Evolutionary conservation across 2,888 invertebrate species (phyloP), one percentile per base, ranked within the genome.

Genomic region (Embidobia sp.): DNA sequence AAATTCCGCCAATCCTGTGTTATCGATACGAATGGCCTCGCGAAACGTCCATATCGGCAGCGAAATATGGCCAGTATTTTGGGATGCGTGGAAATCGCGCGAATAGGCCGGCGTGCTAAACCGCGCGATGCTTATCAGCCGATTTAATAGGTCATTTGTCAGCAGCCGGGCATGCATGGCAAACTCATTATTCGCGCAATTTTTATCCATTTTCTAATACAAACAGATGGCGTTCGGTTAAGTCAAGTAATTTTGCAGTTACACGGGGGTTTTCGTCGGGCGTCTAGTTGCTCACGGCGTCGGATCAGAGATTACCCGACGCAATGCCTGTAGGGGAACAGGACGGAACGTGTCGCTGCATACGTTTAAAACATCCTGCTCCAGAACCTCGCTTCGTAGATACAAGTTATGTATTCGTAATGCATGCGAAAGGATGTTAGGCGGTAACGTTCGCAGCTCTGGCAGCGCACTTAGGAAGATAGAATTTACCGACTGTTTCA

Each of bases 281-380:
- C n/a, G n/a, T n/a, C n/a, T n/a, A n/a, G n/a, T n/a, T n/a, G n/a
- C n/a, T n/a, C n/a, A n/a, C n/a, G n/a, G n/a, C 61, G 66, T 31
- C 33, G 70, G 83, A 82, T 81, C 83, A 80, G 80, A 82, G 85
- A 85, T 84, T 85, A 83, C 80, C 81, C 79, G 77, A 77, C 82
- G 82, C 78, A 81, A 79, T 79, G 81, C 79, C 78, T 79, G 79
- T 75, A 79, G 80, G 81, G 82, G 82, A 85, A 67, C 72, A 81
- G 83, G 81, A 80, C 77, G 80, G 78, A 82, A 84, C 87, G 86
- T 87, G 87, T 85, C 84, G 83, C 80, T 84, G 86, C 86, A 86
- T 86, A 86, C 83, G 77, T 74, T 79, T 61, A 80, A 79, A 77
- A 77, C 66, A 66, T 74, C 73, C 69, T 61, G 57, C 64, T 55